These are phyloP conservation scores for Drosophila tripunctata DNA, from an alignment of 2,888 invertebrate genomes.

Conservation along the genomic window DNA sequence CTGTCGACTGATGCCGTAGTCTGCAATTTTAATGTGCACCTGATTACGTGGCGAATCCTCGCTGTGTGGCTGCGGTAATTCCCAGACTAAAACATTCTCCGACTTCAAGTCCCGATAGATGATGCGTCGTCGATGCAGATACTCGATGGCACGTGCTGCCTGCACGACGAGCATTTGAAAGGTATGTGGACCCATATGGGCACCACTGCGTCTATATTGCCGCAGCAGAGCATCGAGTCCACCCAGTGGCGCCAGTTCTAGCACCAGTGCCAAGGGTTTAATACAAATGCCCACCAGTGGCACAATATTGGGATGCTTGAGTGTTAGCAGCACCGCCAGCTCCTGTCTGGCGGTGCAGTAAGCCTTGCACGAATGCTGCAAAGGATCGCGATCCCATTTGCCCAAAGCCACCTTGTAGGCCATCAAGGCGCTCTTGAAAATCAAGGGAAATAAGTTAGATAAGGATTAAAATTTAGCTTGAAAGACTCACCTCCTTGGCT, in stretches of 20 bases:
- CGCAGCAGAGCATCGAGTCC: slow-evolving; percentile 93
- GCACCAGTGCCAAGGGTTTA: slow-evolving; percentile 93
- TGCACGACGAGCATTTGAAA: slow-evolving; percentile 94
- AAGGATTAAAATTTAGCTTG: background rate
- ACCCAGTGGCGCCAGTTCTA: slow-evolving; percentile 95
- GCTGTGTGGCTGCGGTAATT: slow-evolving; percentile 91
- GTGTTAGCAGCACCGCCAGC: slow-evolving; percentile 92
- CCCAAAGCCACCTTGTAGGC: slow-evolving; percentile 88
- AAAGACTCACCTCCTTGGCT: slow-evolving; percentile 81
- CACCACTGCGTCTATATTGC: slow-evolving; percentile 93
- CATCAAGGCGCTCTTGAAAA: slow-evolving; percentile 82
- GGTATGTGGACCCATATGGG: slow-evolving; percentile 91
- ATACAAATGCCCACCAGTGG: slow-evolving; percentile 95
- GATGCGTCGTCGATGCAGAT: slow-evolving; percentile 95
- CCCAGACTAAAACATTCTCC: slow-evolving; percentile 99
- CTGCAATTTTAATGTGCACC: slow-evolving; percentile 96
- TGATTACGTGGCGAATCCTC: slow-evolving; percentile 88
- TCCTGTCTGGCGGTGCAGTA: slow-evolving; percentile 98
- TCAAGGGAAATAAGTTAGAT: background rate
- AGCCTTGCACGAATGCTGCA: slow-evolving; percentile 96
- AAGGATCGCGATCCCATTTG: slow-evolving; percentile 97
- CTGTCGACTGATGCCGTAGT: slow-evolving; percentile 96
- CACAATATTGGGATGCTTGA: slow-evolving; percentile 96
- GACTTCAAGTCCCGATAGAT: slow-evolving; percentile 93
- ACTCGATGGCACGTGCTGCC: slow-evolving; percentile 96